These are phyloP conservation scores for Bovichtus variegatus DNA, from an alignment of 2,797 vertebrate genomes.

Conservation along the genomic window DNA sequence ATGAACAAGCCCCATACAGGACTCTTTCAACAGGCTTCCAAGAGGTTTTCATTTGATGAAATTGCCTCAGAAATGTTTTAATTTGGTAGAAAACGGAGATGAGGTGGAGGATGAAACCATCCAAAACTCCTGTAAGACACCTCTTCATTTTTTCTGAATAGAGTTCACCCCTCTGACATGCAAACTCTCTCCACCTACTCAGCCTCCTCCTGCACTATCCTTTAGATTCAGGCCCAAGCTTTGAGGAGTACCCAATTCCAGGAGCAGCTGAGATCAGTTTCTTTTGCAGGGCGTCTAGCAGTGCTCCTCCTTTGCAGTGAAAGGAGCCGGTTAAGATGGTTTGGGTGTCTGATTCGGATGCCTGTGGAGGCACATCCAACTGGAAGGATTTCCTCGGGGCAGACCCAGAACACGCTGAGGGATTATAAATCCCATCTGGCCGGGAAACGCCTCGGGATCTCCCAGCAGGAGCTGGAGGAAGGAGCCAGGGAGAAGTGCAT, in stretches of 20 bases:
- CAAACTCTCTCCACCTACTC: neutral
- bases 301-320: neutral
- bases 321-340: neutral
- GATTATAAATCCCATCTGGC: conserved; percentile 48
- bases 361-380: conserved; percentile 13
- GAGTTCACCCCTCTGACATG: neutral
- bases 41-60: neutral
- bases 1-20: neutral
- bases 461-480: conserved; percentile 22
- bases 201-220: neutral
- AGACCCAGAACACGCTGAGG: conserved; percentile 24
- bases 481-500: neutral
- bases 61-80: neutral
- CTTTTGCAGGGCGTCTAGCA: neutral
- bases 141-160: neutral
- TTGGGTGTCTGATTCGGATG: conserved; percentile 8
- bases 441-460: conserved; percentile 2
- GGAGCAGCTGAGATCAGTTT: neutral
- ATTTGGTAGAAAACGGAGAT: neutral
- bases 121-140: neutral
- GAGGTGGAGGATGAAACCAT: neutral
- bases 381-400: conserved; percentile 24
- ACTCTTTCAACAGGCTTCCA: neutral
- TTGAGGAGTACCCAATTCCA: neutral
- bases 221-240: neutral